Base-by-base conservation (phyloP, 2,888 invertebrate genomes). In the Erynnis tages region DNA sequence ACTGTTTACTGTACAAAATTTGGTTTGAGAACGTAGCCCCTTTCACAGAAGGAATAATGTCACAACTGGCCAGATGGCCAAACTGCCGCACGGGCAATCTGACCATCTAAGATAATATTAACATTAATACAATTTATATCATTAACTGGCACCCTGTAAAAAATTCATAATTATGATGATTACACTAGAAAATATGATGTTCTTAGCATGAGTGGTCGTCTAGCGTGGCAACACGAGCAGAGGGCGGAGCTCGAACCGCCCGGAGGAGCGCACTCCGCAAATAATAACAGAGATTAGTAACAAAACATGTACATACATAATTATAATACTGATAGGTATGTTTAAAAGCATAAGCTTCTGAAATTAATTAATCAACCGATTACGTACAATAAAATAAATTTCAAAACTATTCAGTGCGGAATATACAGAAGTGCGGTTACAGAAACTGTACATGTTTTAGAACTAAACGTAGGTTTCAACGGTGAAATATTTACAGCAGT, bases 21-120 rank as follows among this genome's bases (percentile, higher is more conserved):
- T 79, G 77, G 81, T 79, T 85, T 81, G 91, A 91, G 92, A 93
- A 93, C 94, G 93, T 92, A 92, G 94, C 94, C 94, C 94, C 94
- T 94, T 94, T 93, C 94, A 94, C 94, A 94, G 93, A 93, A 89
- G 87, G 92, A 94, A 94, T 94, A 94, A 93, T 94, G 94, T 94
- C 94, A 94, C 94, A 94, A 92, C 92, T 92, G 89, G 89, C 81
- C 75, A 73, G 83, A 86, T 87, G 88, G 88, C 86, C 88, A 87
- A 83, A 88, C 79, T 85, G 86, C 87, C 85, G 63, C 61, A 62
- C 48, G 63, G 63, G 65, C 64, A 87, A 79, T 85, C 80, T 85
- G 87, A 76, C 87, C 86, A 89, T 77, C 85, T 69, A 65, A 63
- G 71, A 75, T 77, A 80, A 70, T 69, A 79, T 79, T 82, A 84